Evolutionary conservation across 2,888 invertebrate genomes (phyloP).

Genomic region (Chrysolina haemoptera): DNA sequence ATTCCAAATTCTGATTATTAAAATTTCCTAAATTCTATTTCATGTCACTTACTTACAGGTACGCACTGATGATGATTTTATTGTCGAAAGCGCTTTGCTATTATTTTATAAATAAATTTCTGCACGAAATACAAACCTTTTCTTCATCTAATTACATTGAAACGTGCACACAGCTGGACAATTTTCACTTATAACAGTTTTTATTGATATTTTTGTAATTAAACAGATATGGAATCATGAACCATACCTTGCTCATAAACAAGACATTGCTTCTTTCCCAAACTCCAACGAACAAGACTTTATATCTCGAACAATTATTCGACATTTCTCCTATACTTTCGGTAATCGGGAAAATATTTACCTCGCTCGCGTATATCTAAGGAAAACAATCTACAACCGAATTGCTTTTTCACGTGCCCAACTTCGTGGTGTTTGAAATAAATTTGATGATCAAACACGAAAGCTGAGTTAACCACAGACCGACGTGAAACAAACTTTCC

Average conservation of each 20-base stretch:
- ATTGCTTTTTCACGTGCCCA: constrained; percentile 20
- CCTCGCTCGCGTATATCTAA: not conserved
- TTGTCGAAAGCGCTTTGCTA: no score
- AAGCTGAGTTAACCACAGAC: not conserved
- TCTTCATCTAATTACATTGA: no score
- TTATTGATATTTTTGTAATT: no score
- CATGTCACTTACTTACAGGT: no score
- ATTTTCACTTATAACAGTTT: no score
- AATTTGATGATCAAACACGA: constrained; percentile 14
- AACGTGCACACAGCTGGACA: no score
- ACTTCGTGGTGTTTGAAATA: constrained; percentile 1
- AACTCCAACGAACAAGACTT: not conserved
- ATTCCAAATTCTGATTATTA: no score
- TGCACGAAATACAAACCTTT: no score
- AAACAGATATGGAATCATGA: no score
- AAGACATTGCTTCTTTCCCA: not conserved
- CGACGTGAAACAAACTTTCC: not conserved
- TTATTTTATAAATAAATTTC: no score
- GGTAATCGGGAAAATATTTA: constrained; percentile 1
- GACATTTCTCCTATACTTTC: not conserved
- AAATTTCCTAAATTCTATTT: no score
- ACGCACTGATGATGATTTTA: no score
- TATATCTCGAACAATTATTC: not conserved
- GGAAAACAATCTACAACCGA: constrained; percentile 8
- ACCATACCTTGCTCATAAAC: not conserved